Evolutionary conservation across 2,113 vertebrate genomes (phyloP).

Genomic region (Oryzias celebensis): DNA sequence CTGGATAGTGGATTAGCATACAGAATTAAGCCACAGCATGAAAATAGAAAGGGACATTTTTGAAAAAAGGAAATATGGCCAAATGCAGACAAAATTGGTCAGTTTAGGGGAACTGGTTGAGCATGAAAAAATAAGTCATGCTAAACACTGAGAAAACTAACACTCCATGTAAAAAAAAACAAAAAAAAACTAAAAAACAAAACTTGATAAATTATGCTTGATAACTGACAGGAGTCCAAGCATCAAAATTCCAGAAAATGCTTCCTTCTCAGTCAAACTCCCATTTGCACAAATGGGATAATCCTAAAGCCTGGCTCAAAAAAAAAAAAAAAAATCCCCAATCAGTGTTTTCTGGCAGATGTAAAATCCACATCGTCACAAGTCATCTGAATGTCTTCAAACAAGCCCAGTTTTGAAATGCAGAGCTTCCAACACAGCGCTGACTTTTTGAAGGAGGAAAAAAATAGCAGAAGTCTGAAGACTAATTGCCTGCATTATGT

Average conservation of each 20-base stretch:
- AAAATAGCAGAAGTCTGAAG: constrained; percentile 12
- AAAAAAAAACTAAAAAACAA: too few relatives aligned
- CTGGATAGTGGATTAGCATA: too few relatives aligned
- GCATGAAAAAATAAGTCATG: too few relatives aligned
- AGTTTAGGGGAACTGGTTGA: too few relatives aligned
- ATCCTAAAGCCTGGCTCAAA: not conserved
- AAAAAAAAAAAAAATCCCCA: not conserved
- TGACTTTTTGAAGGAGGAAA: constrained; percentile 25
- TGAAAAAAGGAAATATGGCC: too few relatives aligned
- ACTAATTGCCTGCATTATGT: constrained; percentile 39
- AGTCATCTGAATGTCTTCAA: constrained; percentile 3
- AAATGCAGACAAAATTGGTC: too few relatives aligned
- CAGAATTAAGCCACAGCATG: too few relatives aligned
- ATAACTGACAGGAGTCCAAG: not conserved
- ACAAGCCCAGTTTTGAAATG: constrained; percentile 6
- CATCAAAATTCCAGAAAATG: not conserved
- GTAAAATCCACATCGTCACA: not conserved
- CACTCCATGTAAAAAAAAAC: too few relatives aligned
- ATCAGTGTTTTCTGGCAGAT: constrained; percentile 2
- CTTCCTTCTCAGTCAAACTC: not conserved
- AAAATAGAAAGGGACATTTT: too few relatives aligned
- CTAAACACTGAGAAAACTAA: too few relatives aligned
- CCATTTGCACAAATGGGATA: constrained; percentile 2
- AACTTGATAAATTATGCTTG: not conserved
- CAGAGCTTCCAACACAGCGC: not conserved